Percentiles rank a stretch among this genome's conserved stretches.
phyloP scores from a whole-genome alignment of 2,888 invertebrate species.

The Cantharis rufa region DNA sequence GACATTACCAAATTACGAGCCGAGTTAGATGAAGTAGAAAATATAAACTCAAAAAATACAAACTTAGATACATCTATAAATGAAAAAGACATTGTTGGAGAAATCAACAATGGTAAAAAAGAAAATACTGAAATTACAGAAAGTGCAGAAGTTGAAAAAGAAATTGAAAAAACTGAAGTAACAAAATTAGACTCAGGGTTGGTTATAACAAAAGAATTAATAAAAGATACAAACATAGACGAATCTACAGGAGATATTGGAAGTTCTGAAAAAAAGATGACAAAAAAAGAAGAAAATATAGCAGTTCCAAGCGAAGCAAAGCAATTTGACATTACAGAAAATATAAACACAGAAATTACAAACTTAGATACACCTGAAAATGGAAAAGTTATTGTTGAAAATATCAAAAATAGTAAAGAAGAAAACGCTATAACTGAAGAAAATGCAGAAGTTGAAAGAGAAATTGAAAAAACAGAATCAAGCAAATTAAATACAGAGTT shows the following conservation, averaged over 20 bases:
- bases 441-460: neutral
- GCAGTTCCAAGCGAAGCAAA: neutral
- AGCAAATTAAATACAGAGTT: too few species aligned
- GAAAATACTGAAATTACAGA: neutral
- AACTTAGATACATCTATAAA: neutral
- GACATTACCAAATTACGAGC: neutral
- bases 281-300: neutral
- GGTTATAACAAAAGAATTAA: neutral
- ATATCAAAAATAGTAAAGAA: neutral
- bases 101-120: neutral
- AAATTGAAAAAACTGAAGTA: neutral
- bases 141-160: neutral
- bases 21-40: neutral
- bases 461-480: too few species aligned
- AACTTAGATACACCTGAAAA: neutral
- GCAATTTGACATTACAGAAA: neutral
- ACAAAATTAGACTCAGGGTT: neutral
- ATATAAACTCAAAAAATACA: neutral
- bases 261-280: neutral
- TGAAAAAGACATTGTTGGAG: neutral
- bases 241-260: neutral
- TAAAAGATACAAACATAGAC: neutral
- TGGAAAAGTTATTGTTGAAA: neutral
- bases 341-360: neutral
- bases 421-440: neutral